phyloP scores from a whole-genome alignment of 92 coral and sea anemone species.

The Phenganax marumi region DNA sequence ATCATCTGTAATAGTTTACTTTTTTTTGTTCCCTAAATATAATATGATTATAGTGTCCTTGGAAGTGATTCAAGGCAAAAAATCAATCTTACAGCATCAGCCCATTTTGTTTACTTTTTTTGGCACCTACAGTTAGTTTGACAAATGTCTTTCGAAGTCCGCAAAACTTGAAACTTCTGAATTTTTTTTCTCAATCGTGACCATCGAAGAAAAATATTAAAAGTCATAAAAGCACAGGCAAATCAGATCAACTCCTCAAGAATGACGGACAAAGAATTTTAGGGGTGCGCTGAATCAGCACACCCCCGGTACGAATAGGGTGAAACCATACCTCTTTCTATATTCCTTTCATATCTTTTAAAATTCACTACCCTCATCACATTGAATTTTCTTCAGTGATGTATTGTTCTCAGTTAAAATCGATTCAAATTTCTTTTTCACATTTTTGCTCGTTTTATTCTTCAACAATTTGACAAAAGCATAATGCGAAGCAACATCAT shows the following conservation, averaged over 20 bases:
- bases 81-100: background rate
- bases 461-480: too few relatives aligned
- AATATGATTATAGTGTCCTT: background rate
- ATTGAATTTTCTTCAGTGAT: too few relatives aligned
- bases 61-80: background rate
- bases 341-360: too few relatives aligned
- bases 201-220: background rate
- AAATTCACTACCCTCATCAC: too few relatives aligned
- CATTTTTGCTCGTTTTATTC: too few relatives aligned
- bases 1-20: too few relatives aligned
- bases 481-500: too few relatives aligned
- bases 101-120: background rate
- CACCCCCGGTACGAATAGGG: background rate
- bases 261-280: background rate
- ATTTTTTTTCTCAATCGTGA: background rate
- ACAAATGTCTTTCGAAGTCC: background rate
- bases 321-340: too few relatives aligned
- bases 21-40: too few relatives aligned
- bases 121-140: background rate
- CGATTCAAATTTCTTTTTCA: too few relatives aligned
- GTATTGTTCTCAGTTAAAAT: too few relatives aligned
- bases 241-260: background rate
- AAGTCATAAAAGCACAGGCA: background rate
- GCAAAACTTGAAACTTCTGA: background rate
- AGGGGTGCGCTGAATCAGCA: background rate